phyloP scores from a whole-genome alignment of 2,113 vertebrate species.

The Sceloporus undulatus region DNA sequence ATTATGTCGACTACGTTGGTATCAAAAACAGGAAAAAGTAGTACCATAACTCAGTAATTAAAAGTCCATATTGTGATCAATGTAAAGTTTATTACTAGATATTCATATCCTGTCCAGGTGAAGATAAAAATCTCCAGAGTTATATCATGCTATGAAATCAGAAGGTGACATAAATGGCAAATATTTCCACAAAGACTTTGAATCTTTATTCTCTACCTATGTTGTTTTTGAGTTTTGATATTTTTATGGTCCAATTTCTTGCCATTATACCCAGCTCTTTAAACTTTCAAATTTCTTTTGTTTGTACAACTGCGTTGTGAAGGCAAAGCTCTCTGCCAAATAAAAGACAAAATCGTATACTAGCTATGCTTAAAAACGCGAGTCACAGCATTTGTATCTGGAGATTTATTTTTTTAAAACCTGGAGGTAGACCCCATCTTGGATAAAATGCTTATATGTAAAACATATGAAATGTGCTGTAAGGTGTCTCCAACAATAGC shows the following conservation, averaged over 20 bases:
- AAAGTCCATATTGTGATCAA: slow-evolving; percentile 78
- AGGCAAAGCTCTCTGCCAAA: slow-evolving; percentile 69
- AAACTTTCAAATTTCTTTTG: slow-evolving; percentile 79
- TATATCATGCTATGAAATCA: slow-evolving; percentile 71
- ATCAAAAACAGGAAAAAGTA: slow-evolving; percentile 75
- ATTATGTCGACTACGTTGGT: slow-evolving; percentile 69
- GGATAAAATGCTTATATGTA: slow-evolving; percentile 48
- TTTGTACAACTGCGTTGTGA: slow-evolving; percentile 78
- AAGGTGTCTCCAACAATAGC: slow-evolving; percentile 43
- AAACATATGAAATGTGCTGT: slow-evolving; percentile 60
- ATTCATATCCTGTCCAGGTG: slow-evolving; percentile 70
- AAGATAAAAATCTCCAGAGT: slow-evolving; percentile 64
- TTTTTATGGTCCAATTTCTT: slow-evolving; percentile 62
- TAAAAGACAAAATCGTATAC: slow-evolving; percentile 65
- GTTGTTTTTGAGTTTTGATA: slow-evolving; percentile 66
- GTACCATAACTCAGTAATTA: slow-evolving; percentile 77
- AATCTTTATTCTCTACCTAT: slow-evolving; percentile 68
- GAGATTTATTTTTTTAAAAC: slow-evolving; percentile 56
- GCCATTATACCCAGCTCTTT: slow-evolving; percentile 64
- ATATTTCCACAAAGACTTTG: slow-evolving; percentile 70
- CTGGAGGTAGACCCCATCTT: slow-evolving; percentile 73
- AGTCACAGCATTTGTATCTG: slow-evolving; percentile 66
- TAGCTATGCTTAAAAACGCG: slow-evolving; percentile 72
- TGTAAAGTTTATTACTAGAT: slow-evolving; percentile 70
- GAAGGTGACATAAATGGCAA: slow-evolving; percentile 71